Evolutionary conservation across 1,140 invertebrate genomes (phyloP).

Genomic region (Drosophila sp.): DNA sequence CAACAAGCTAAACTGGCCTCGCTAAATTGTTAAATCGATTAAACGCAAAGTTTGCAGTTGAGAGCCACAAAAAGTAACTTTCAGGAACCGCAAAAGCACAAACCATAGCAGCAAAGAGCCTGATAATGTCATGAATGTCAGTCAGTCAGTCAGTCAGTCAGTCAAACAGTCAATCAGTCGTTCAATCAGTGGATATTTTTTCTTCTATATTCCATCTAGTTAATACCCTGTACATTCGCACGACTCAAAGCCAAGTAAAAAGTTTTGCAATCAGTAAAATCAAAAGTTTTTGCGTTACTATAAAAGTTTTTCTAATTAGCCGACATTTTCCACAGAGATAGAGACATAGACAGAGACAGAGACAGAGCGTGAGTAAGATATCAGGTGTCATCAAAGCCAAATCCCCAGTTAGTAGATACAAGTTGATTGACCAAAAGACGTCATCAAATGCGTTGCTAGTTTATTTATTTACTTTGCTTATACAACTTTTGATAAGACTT

Average conservation of each 20-base stretch:
- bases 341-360: background rate
- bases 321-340: constrained; percentile 17
- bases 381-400: constrained; percentile 42
- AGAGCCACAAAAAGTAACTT: constrained; percentile 27
- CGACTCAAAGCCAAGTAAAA: constrained; percentile 51
- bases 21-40: constrained; percentile 78
- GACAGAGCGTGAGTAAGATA: background rate
- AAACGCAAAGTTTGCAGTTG: constrained; percentile 62
- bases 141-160: constrained; percentile 54
- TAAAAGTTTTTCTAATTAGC: constrained; percentile 76
- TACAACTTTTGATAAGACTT: constrained; percentile 48
- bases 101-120: constrained; percentile 54
- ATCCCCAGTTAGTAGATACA: background rate
- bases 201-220: background rate
- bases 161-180: constrained; percentile 9
- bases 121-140: constrained; percentile 58
- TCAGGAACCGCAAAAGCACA: constrained; percentile 47
- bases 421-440: constrained; percentile 46
- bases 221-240: constrained; percentile 11
- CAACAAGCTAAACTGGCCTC: constrained; percentile 31
- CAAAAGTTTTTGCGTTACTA: constrained; percentile 67
- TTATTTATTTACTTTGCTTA: constrained; percentile 46
- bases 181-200: constrained; percentile 9
- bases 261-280: constrained; percentile 79
- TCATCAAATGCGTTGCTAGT: constrained; percentile 23